phyloP scores from a whole-genome alignment of 2,797 vertebrate genomes.

The Clarias fuscus region DNA sequence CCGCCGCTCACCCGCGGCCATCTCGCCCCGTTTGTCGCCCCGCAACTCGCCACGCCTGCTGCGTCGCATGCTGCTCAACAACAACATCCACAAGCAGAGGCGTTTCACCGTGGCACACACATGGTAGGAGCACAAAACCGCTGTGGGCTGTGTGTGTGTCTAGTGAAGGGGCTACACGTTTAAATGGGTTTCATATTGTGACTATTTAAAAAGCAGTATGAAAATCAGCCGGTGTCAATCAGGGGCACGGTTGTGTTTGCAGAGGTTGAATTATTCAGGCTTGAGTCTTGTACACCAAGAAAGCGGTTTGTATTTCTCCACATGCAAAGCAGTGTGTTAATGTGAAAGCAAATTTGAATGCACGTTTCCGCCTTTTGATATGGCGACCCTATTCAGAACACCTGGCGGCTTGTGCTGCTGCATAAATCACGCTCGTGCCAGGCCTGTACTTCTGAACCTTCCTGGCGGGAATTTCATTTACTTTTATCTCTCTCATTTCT shows the following conservation, averaged over 20 bases:
- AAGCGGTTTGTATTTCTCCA: constrained; percentile 1
- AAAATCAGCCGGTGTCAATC: neutral
- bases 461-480: constrained; percentile 29
- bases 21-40: constrained; percentile 89
- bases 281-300: neutral
- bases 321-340: constrained; percentile 15
- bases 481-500: constrained; percentile 6
- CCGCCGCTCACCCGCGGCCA: constrained; percentile 83
- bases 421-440: constrained; percentile 48
- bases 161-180: neutral
- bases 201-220: neutral
- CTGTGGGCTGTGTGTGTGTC: neutral
- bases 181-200: neutral
- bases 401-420: constrained; percentile 45
- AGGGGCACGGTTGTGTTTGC: neutral
- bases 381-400: constrained; percentile 43
- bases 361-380: constrained; percentile 47
- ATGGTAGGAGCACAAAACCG: constrained; percentile 70
- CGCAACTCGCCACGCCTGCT: constrained; percentile 95
- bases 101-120: constrained; percentile 98
- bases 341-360: constrained; percentile 38
- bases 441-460: constrained; percentile 22
- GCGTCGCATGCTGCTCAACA: constrained; percentile 93
- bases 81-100: constrained; percentile 93
- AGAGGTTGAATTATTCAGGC: neutral